These are phyloP conservation scores for Argyresthia goedartella DNA, from an alignment of 2,888 invertebrate species.

Conservation along the genomic window DNA sequence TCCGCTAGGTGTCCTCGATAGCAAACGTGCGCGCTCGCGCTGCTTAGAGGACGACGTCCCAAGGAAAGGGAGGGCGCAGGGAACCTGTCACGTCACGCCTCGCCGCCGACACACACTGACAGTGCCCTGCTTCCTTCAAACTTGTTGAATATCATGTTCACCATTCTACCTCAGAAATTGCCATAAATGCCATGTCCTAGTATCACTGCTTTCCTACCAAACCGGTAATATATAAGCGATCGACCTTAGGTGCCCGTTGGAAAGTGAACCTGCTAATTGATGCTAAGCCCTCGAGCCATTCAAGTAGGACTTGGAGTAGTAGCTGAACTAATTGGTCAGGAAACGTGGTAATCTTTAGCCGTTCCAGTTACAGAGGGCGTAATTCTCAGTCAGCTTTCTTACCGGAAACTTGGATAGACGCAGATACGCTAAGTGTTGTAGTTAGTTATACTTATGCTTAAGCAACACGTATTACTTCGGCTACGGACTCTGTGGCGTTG, in stretches of 20 bases:
- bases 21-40: slow-evolving; percentile 31
- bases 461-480: no score
- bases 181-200: no score
- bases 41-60: slow-evolving; percentile 10
- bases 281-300: not conserved
- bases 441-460: no score
- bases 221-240: no score
- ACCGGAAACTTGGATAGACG: no score
- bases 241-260: not conserved
- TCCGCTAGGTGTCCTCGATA: slow-evolving; percentile 53
- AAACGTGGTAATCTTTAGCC: not conserved
- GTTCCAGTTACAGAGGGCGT: no score
- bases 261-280: slow-evolving; percentile 1
- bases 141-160: not conserved
- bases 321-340: slow-evolving; percentile 1
- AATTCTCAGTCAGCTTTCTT: no score
- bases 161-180: not conserved
- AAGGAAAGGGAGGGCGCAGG: slow-evolving; percentile 14
- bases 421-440: no score
- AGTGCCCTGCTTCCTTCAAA: slow-evolving; percentile 2
- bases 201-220: no score
- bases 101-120: slow-evolving; percentile 37
- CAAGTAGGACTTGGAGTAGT: not conserved
- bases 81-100: slow-evolving; percentile 61
- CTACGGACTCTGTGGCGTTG: no score